These are phyloP conservation scores for Nasalis larvatus DNA, from an alignment of 2,113 vertebrate genomes.

Conservation along the genomic window DNA sequence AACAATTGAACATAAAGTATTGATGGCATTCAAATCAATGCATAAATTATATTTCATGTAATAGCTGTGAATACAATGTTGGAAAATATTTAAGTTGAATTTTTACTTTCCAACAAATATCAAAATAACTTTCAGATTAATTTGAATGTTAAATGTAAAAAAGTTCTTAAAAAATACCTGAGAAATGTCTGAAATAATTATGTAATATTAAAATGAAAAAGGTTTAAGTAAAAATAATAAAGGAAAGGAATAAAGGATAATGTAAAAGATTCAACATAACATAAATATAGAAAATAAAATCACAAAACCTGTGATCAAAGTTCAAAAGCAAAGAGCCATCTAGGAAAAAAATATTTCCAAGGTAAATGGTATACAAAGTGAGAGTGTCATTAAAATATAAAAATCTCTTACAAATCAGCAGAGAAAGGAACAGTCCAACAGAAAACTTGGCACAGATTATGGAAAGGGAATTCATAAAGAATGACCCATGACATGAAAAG, in stretches of 20 bases:
- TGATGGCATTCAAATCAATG: neutral
- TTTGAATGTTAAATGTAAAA: conserved; percentile 4
- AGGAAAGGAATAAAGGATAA: neutral
- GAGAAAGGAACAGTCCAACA: neutral
- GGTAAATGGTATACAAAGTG: neutral
- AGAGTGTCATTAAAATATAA: neutral
- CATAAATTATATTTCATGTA: neutral
- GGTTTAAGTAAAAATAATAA: neutral
- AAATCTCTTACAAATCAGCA: neutral
- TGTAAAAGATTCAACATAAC: neutral
- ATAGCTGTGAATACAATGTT: neutral
- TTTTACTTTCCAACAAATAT: neutral
- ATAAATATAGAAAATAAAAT: neutral
- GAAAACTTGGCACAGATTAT: neutral
- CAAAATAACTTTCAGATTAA: neutral
- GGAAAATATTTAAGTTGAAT: conserved; percentile 7
- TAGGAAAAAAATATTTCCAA: conserved; percentile 20
- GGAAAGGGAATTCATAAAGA: neutral
- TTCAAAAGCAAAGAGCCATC: neutral
- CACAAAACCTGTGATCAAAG: neutral
- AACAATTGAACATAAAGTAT: neutral
- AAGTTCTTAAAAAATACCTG: neutral
- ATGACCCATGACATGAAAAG: neutral
- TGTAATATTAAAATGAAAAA: neutral
- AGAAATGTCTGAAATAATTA: neutral